These are phyloP conservation scores for Plebejus melissa DNA, from an alignment of 2,888 invertebrate genomes.

Conservation along the genomic window DNA sequence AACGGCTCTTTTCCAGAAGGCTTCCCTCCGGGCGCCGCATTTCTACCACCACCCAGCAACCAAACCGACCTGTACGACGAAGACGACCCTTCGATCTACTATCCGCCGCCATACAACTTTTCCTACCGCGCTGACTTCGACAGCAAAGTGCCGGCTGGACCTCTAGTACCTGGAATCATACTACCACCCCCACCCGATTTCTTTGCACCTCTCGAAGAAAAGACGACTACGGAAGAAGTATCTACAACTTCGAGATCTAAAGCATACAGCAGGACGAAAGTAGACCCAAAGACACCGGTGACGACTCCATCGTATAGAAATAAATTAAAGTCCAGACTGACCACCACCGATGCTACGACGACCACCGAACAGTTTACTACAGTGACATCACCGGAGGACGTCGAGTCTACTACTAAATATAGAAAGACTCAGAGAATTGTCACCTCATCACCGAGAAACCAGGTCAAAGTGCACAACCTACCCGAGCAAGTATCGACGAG, in stretches of 20 bases:
- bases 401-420: constrained; percentile 59
- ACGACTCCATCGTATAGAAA: constrained; percentile 56
- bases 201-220: constrained; percentile 84
- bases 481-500: constrained; percentile 60
- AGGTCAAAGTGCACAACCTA: constrained; percentile 64
- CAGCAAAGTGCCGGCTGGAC: constrained; percentile 88
- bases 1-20: constrained; percentile 80
- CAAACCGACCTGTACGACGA: constrained; percentile 89
- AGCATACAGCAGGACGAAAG: constrained; percentile 55
- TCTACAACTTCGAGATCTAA: constrained; percentile 53
- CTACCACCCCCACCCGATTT: constrained; percentile 93
- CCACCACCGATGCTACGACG: constrained; percentile 57
- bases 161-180: constrained; percentile 92
- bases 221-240: constrained; percentile 53
- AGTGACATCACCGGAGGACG: constrained; percentile 63
- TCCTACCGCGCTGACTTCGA: constrained; percentile 89
- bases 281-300: constrained; percentile 54
- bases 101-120: constrained; percentile 94
- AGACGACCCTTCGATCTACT: constrained; percentile 94
- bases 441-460: constrained; percentile 62
- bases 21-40: constrained; percentile 77
- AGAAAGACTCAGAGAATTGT: constrained; percentile 59
- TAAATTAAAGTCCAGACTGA: constrained; percentile 64
- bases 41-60: constrained; percentile 85
- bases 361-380: constrained; percentile 66